Conservation (phyloP, 1,140 invertebrate genomes). For the Mizuhopecten yessoensis region DNA sequence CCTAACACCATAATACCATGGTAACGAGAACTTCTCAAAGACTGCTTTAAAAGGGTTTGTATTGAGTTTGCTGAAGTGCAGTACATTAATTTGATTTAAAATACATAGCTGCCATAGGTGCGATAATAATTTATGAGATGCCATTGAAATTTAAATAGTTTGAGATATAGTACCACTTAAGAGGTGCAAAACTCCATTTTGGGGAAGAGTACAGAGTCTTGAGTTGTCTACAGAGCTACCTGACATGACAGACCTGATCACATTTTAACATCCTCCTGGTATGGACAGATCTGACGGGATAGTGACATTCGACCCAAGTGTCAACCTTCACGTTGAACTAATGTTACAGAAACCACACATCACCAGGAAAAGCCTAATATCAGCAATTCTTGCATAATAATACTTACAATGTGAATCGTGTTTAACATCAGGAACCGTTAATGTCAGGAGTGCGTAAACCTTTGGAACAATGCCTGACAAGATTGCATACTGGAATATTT, state of each 20-base stretch:
- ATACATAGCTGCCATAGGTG: background rate
- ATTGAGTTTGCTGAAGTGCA: background rate
- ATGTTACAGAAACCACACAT: background rate
- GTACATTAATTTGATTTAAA: conserved; percentile 3
- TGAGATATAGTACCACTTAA: background rate
- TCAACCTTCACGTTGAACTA: too few relatives aligned
- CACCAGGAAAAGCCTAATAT: background rate
- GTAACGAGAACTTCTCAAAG: conserved; percentile 2
- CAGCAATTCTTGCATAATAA: background rate
- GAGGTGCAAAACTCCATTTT: conserved; percentile 20
- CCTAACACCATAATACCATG: background rate
- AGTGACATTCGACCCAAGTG: background rate
- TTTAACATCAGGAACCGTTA: background rate
- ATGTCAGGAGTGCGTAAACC: background rate
- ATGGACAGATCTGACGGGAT: background rate
- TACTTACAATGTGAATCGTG: background rate
- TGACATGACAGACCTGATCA: background rate
- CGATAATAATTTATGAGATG: conserved; percentile 9
- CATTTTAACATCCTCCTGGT: background rate
- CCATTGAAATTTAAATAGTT: conserved; percentile 35
- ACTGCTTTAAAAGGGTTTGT: conserved; percentile 3
- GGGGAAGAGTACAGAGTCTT: background rate
- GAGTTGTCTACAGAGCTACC: background rate
- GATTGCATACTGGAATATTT: background rate
- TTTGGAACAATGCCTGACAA: background rate